A percentile compares a stretch with the other conserved stretches of the same genome.
These are phyloP conservation scores for Cossypha heuglini DNA, from an alignment of 2,797 vertebrate genomes.

Conservation along the genomic window DNA sequence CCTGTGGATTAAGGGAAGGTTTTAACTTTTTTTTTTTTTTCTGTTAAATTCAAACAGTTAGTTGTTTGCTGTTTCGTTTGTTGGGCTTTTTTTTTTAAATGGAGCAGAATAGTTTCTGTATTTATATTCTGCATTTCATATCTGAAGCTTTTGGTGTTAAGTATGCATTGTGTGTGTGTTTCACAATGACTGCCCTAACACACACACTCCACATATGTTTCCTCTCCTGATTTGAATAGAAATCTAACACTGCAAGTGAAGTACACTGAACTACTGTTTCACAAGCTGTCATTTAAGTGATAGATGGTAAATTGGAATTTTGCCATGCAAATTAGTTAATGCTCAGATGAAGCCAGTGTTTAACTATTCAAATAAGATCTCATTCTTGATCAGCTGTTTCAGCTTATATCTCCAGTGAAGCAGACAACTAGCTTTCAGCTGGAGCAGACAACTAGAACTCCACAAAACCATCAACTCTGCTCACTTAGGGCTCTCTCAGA, in stretches of 20 bases:
- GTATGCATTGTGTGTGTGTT: not conserved
- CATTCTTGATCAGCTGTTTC: conserved; percentile 50
- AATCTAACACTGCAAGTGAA: conserved; percentile 17
- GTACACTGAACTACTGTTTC: conserved; percentile 50
- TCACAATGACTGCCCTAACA: conserved; percentile 20
- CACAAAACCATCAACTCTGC: conserved; percentile 18
- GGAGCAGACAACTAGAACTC: conserved; percentile 27
- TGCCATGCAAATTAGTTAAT: conserved; percentile 61
- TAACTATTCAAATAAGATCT: conserved; percentile 62
- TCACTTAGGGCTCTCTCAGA: conserved; percentile 25
- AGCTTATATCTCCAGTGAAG: conserved; percentile 43
- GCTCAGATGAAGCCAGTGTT: conserved; percentile 32
- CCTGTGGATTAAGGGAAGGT: not conserved
- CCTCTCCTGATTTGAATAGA: conserved; percentile 31
- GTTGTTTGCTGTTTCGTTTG: not conserved
- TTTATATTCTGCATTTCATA: conserved; percentile 9
- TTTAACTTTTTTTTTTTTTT: not conserved
- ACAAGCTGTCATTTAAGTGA: conserved; percentile 54
- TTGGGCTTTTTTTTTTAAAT: not conserved
- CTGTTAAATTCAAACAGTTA: not conserved
- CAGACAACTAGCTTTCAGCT: conserved; percentile 35
- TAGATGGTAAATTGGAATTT: conserved; percentile 45
- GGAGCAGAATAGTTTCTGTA: not conserved
- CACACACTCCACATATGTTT: conserved; percentile 43
- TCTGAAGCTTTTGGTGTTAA: conserved; percentile 13